Evolutionary conservation across 2,888 invertebrate genomes (phyloP).

Genomic region (Oscheius onirici): DNA sequence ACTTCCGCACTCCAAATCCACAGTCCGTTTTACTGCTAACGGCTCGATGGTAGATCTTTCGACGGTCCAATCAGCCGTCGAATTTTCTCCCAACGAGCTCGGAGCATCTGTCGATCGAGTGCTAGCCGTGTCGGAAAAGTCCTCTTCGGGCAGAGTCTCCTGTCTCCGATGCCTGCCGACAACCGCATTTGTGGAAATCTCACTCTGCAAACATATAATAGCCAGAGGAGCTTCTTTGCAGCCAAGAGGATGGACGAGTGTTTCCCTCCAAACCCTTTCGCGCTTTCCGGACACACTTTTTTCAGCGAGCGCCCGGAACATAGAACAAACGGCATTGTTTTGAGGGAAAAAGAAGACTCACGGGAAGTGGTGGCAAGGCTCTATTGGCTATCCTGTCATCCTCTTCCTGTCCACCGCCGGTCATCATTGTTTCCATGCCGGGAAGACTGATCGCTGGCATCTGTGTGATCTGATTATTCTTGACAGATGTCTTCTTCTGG

Average conservation of each 20-base stretch:
- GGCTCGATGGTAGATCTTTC: constrained; percentile 36
- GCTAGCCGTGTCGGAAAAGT: constrained; percentile 23
- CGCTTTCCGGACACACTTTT: neutral
- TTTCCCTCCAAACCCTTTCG: neutral
- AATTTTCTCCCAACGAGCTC: constrained; percentile 1
- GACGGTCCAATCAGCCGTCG: constrained; percentile 15
- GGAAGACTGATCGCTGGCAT: constrained; percentile 18
- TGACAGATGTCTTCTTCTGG: constrained; percentile 26
- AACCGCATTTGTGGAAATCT: constrained; percentile 24
- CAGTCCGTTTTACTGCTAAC: constrained; percentile 22
- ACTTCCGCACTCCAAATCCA: constrained; percentile 33
- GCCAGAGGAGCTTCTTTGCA: too few relatives aligned
- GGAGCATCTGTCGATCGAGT: constrained; percentile 21
- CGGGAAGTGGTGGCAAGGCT: constrained; percentile 33
- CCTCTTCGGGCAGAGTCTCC: constrained; percentile 1
- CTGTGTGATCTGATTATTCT: constrained; percentile 6
- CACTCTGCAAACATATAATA: constrained; percentile 16
- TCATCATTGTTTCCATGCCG: constrained; percentile 35
- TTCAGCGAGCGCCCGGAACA: neutral
- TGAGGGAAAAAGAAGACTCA: neutral
- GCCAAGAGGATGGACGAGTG: neutral
- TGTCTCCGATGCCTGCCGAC: constrained; percentile 15
- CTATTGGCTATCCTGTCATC: constrained; percentile 26
- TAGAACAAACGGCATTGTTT: neutral
- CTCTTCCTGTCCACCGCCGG: neutral